Conservation (phyloP, 2,113 vertebrate species). For the Sclerurus mexicanus region DNA sequence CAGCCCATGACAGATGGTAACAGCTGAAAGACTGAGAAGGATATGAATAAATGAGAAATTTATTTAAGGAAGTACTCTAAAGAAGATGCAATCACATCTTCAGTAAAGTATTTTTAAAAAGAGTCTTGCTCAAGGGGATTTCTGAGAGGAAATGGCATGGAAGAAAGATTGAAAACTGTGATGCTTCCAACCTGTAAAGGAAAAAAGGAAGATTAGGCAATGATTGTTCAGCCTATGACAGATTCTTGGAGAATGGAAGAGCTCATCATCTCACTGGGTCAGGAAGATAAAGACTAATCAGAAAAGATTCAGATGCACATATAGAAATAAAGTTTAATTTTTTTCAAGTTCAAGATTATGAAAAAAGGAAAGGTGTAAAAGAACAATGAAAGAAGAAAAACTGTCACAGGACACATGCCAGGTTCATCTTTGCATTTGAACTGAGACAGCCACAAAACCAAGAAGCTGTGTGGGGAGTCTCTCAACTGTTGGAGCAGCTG, state of each 20-base stretch:
- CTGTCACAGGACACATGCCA: neutral
- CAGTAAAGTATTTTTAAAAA: neutral
- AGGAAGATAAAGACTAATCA: neutral
- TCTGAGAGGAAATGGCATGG: neutral
- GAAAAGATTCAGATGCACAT: neutral
- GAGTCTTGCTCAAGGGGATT: neutral
- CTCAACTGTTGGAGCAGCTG: neutral
- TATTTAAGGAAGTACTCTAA: neutral
- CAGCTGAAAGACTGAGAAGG: neutral
- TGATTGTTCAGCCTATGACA: neutral
- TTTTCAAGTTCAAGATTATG: neutral
- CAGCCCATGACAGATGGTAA: neutral
- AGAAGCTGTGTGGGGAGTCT: neutral
- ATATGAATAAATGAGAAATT: neutral
- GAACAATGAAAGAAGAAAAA: neutral
- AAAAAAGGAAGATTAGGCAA: neutral
- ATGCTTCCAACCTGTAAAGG: neutral
- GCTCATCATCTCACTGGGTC: neutral
- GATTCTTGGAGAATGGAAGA: neutral
- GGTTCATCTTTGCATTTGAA: neutral
- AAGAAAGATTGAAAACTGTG: neutral
- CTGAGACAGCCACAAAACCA: neutral
- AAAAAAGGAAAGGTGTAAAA: neutral
- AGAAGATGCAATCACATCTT: neutral
- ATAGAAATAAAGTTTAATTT: neutral